Conservation (phyloP, 2,113 vertebrate species). For the Podarcis raffonei region DNA sequence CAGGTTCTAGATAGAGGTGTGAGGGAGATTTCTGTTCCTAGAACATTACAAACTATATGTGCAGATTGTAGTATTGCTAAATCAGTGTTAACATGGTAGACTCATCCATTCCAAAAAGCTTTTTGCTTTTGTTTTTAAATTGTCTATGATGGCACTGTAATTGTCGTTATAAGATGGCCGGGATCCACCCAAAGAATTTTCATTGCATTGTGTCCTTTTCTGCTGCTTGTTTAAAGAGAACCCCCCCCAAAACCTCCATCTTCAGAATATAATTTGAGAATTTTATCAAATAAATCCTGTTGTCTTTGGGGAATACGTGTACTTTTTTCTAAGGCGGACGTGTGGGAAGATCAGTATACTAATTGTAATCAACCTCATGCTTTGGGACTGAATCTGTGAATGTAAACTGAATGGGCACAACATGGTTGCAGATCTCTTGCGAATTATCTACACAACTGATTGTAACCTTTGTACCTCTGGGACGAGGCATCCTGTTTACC, state of each 20-base stretch:
- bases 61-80: slow-evolving; percentile 20
- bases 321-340: rapidly evolving
- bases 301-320: not conserved
- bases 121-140: not conserved
- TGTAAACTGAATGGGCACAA: rapidly evolving
- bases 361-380: not conserved
- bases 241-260: not conserved
- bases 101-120: rapidly evolving
- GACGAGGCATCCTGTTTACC: not conserved
- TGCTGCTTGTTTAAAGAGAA: not conserved
- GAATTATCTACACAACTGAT: rapidly evolving
- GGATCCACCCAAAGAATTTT: not conserved
- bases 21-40: slow-evolving; percentile 34
- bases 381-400: not conserved
- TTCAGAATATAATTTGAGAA: not conserved
- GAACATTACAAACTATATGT: slow-evolving; percentile 18
- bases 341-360: rapidly evolving
- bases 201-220: rapidly evolving
- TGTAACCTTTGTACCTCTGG: not conserved
- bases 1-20: not conserved
- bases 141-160: not conserved
- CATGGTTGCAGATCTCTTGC: rapidly evolving
- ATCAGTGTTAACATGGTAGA: not conserved
- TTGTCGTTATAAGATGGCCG: not conserved
- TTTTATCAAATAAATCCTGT: not conserved